Evolutionary conservation across 2,888 invertebrate genomes (phyloP), one percentile per base, ranked within the genome.

Genomic region (Pyrocoelia pectoralis): DNA sequence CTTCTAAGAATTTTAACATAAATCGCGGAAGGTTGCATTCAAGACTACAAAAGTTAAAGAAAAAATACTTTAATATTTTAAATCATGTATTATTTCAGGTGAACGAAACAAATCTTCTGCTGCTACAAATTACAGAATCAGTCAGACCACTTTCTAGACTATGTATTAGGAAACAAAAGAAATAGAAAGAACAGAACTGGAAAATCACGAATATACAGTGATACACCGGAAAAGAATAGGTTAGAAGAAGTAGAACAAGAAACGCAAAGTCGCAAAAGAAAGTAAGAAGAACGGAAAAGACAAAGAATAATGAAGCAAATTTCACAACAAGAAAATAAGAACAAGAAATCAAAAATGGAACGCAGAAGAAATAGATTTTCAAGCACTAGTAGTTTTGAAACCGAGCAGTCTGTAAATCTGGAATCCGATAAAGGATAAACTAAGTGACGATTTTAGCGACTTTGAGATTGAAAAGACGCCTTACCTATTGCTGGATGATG

Each of bases 341-440:
- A n/a, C 33, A n/a, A 8, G 2, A 33, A 10, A n/a, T 8, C n/a
- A n/a, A n/a, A 2, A 33, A 33, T n/a, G 8, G 8, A 33, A 8
- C 2, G n/a, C n/a, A 33, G 8, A 33, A 33, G n/a, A n/a, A 33
- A 3, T 24, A 24, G 24, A 6, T 5, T 6, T 6, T 5, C n/a
- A 33, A 33, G 33, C 33, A 33, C 33, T 4, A 33, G 33, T 33
- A 33, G 33, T 33, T 33, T 8, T 3, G 33, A 33, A 2, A 10
- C 9, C 2, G n/a, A 33, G 3, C 9, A n/a, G 33, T 33, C 33
- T 3, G 28, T 50, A 12, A 12, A 6, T 29, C 18, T 50, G 5
- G 50, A 50, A 28, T 50, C 50, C 1, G 50, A 50, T 13, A n/a
- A n/a, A n/a, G n/a, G n/a, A n/a, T n/a, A 24, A 50, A 13, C 2